Base-by-base conservation (phyloP, 2,797 vertebrate species). In the Pseudochaenichthys georgianus region DNA sequence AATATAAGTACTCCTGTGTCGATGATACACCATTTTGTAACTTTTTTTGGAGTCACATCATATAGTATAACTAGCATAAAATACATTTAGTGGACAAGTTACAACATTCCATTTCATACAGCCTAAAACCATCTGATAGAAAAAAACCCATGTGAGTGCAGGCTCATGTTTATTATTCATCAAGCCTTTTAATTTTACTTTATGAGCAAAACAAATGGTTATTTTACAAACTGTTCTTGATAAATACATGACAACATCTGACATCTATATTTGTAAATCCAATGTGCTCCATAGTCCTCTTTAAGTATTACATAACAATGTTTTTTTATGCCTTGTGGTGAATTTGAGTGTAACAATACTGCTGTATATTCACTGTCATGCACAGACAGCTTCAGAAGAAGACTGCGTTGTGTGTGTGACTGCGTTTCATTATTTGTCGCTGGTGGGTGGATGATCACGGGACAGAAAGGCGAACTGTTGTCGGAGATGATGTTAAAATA, bases 331-430 rank as follows among this genome's bases (percentile, higher is more conserved):
- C 42, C 70, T 71, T 64, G 64, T 66, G 61, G 84, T 82, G 78
- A 70, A 47, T 62, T 55, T 52, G 31, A 74, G 82, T 76, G 74
- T 48, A 50, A 48, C 45, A 55, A 47, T 51, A 61, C 59, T 55
- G 54, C 64, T 55, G 57, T 94, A 91, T 95, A 93, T 95, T 94
- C 87, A 88, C 89, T 93, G 87, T 95, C 96, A 98, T 97, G 96
- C 97, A 97, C 95, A 95, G 95, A 95, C 92, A 94, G 94, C 28
- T 28, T 28, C 28, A 28, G 28, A 28, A 28, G 28, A 28, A 28
- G 28, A 28, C 28, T 28, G 28, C 4, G 28, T 28, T 28, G 60
- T 78, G 82, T 78, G 82, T 77, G 69, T 76, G 76, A 73, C 53
- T 73, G 59, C 58, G 46, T 60, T 75, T 53, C 71, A 60, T 77